Base-by-base conservation (phyloP, 2,888 invertebrate genomes). In the Cantharis lateralis region DNA sequence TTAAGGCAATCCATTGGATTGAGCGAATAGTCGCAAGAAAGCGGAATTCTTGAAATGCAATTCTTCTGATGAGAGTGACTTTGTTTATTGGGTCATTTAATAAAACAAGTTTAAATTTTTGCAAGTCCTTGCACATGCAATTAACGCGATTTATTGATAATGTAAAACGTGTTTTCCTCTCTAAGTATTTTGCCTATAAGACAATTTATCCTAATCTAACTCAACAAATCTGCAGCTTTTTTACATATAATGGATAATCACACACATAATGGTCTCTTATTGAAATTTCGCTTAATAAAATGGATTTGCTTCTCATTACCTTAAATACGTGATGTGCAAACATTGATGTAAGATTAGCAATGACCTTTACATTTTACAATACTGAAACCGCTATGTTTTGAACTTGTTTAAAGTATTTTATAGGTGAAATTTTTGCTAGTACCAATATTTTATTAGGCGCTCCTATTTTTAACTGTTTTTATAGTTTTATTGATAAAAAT, bases 261-360 rank as follows among this genome's bases (percentile, higher is more conserved):
- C 7, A 48, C 48, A 48, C n/a, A 48, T 48, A 48, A 48, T 48
- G 48, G n/a, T 48, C 48, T 48, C n/a, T n/a, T 48, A 48, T 48
- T 48, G 48, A 48, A 48, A 68, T 16, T 28, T n/a, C 24, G 62
- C 63, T 62, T 26, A 71, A 62, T 66, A 77, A 74, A 71, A 66
- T 66, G n/a, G 72, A 64, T 62, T 18, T 74, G 77, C 10, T 75
- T 75, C 70, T 62, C 72, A 75, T 78, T 75, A 70, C 74, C 78
- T 78, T 70, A 75, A 72, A 75, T 78, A 78, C 78, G 78, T 78
- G 78, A 78, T 61, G 63, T 72, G 68, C 74, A 74, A 70, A 70
- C 62, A 62, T 9, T 20, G 70, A 64, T 24, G 62, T 32, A 72
- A 75, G 69, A 74, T 74, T 74, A 71, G 74, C 77, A 74, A 62